These are phyloP conservation scores for Turritopsis dohrnii DNA, from an alignment of 30 jellyfish, hydroid and myxozoan genomes.

Conservation along the genomic window DNA sequence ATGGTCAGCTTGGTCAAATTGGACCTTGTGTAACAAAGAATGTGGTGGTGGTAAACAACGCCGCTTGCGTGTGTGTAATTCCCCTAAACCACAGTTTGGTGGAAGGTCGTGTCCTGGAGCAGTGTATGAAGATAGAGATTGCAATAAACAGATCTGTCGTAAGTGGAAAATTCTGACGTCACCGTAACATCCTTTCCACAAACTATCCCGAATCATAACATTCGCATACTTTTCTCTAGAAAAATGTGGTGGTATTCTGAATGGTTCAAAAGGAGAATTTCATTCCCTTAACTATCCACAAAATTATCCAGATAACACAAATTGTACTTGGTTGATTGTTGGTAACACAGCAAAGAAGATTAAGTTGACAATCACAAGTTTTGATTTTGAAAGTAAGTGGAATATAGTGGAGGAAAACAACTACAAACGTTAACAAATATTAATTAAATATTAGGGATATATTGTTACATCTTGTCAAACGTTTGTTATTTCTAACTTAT, in stretches of 20 bases:
- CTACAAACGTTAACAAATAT: too few species aligned
- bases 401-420: too few species aligned
- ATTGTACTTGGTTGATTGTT: conserved; percentile 83
- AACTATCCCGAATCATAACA: too few species aligned
- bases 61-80: conserved; percentile 73
- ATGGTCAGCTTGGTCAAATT: conserved; percentile 78
- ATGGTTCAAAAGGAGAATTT: conserved; percentile 80
- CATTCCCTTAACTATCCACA: conserved; percentile 90
- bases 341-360: conserved; percentile 63
- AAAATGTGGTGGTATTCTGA: conserved; percentile 75
- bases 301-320: conserved; percentile 75
- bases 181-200: too few species aligned
- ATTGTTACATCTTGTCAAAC: too few species aligned
- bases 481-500: too few species aligned
- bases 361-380: conserved; percentile 42
- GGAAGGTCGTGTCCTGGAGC: conserved; percentile 74
- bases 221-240: neutral
- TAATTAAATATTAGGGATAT: too few species aligned
- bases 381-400: conserved; percentile 75
- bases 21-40: conserved; percentile 78
- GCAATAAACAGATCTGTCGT: conserved; percentile 83
- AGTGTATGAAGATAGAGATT: conserved; percentile 38
- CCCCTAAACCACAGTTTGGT: conserved; percentile 82
- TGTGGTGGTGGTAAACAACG: conserved; percentile 89
- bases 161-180: too few species aligned